Base-by-base conservation (phyloP, 2,113 vertebrate species). In the Monopterus albus region DNA sequence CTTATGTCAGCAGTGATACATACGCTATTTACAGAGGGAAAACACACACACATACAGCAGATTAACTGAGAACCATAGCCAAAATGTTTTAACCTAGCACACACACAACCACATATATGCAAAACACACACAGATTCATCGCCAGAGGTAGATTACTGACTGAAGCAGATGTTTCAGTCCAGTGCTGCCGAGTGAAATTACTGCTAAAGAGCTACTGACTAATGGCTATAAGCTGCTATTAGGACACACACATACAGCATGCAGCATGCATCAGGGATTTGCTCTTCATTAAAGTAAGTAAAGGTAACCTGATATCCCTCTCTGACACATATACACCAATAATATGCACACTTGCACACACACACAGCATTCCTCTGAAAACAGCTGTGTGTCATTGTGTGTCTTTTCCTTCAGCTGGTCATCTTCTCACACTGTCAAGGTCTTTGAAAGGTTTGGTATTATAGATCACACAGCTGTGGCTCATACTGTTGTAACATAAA, bases 401-500 rank as follows among this genome's bases (percentile, higher is more conserved):
- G 56, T 64, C 42, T 74, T 78, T 25, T 78, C 84, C 83, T 77
- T 89, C 84, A 87, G 73, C 84, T 72, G 75, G 53, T 70, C 26
- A 23, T 83, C 78, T 18, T 73, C 69, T 59, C 29, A 58, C 63
- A 23, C 74, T 42, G 64, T 73, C 49, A 18, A 64, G 74, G 83
- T 87, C 74, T 72, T 73, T 71, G 61, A 63, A 72, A 66, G 59
- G 80, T 78, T 81, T 81, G 74, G 76, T 60, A n/a, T n/a, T n/a
- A n/a, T n/a, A 18, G 71, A 71, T 79, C 80, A 69, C 78, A 79
- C 87, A 88, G 87, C 84, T 86, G 87, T 51, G 42, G 23, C 63
- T 75, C 72, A 43, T 53, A 72, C 40, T 62, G 75, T 60, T 52
- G 29, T 67, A 71, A 47, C 47, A 65, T 45, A 73, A 61, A 82